Percentiles rank a stretch among this genome's conserved stretches.
Evolutionary conservation across 64 coral and sea anemone genomes (phyloP).

Genomic region (Pocillopora verrucosa): DNA sequence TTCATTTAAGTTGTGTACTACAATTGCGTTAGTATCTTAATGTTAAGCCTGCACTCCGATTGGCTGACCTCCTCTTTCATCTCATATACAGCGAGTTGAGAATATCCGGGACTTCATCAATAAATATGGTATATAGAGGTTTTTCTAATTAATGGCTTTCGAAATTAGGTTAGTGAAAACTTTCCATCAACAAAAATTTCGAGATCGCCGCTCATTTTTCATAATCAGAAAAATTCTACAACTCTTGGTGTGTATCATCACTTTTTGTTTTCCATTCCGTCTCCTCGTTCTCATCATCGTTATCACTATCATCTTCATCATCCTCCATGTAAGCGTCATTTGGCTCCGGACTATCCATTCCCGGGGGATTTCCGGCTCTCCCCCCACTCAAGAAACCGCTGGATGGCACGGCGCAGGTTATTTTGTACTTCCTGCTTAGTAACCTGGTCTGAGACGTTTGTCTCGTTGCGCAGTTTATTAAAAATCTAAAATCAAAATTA

Average conservation of each 20-base stretch:
- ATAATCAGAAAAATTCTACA: background rate
- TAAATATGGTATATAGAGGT: no score
- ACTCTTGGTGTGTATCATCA: background rate
- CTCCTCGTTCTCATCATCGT: background rate
- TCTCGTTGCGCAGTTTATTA: slow-evolving; percentile 49
- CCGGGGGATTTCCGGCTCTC: slow-evolving; percentile 36
- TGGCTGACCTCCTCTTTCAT: no score
- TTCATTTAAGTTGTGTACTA: no score
- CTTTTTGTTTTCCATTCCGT: background rate
- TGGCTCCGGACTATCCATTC: slow-evolving; percentile 18
- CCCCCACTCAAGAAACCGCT: slow-evolving; percentile 17
- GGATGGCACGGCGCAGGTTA: slow-evolving; percentile 23
- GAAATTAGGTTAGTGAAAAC: no score
- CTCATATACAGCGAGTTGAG: no score
- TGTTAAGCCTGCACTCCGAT: no score
- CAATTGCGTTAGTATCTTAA: no score
- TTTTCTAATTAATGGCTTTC: no score
- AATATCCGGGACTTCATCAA: no score
- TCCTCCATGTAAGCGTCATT: slow-evolving; percentile 47
- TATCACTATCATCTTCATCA: background rate
- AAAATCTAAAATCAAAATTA: slow-evolving; percentile 9
- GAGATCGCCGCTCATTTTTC: no score
- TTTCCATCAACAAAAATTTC: no score
- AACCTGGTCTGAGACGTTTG: background rate
- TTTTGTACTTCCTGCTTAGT: slow-evolving; percentile 21